These are phyloP conservation scores for Mergus octosetaceus DNA, from an alignment of 2,797 vertebrate genomes.

Conservation along the genomic window DNA sequence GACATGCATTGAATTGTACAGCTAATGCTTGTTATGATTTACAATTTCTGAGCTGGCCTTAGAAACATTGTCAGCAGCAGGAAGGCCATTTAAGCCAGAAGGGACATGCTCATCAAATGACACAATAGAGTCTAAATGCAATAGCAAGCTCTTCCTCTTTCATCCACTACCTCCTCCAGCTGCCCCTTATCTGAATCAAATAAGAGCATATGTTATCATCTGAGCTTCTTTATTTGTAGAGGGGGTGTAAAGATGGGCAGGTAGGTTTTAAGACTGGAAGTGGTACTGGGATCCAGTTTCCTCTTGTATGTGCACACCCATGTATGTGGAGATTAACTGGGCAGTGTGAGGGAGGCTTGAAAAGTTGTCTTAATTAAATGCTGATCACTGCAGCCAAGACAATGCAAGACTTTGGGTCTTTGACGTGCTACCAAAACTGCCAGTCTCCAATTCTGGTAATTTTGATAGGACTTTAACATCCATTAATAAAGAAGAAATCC, in stretches of 20 bases:
- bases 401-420: not conserved
- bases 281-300: not conserved
- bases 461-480: not conserved
- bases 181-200: not conserved
- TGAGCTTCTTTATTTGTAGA: not conserved
- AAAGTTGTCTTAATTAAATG: not conserved
- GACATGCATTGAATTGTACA: not conserved
- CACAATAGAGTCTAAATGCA: not conserved
- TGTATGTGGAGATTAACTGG: not conserved
- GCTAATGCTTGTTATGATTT: not conserved
- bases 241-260: not conserved
- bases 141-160: not conserved
- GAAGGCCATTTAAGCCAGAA: not conserved
- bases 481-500: not conserved
- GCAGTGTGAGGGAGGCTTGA: not conserved
- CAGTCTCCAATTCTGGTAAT: not conserved
- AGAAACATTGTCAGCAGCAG: not conserved
- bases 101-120: not conserved
- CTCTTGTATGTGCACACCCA: not conserved
- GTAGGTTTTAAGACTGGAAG: not conserved
- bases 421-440: not conserved
- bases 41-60: not conserved
- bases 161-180: not conserved
- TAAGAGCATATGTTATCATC: not conserved
- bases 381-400: not conserved